Percentiles rank a stretch among this genome's conserved stretches.
These are phyloP conservation scores for Goniozus legneri DNA, from an alignment of 1,140 invertebrate species.

Conservation along the genomic window DNA sequence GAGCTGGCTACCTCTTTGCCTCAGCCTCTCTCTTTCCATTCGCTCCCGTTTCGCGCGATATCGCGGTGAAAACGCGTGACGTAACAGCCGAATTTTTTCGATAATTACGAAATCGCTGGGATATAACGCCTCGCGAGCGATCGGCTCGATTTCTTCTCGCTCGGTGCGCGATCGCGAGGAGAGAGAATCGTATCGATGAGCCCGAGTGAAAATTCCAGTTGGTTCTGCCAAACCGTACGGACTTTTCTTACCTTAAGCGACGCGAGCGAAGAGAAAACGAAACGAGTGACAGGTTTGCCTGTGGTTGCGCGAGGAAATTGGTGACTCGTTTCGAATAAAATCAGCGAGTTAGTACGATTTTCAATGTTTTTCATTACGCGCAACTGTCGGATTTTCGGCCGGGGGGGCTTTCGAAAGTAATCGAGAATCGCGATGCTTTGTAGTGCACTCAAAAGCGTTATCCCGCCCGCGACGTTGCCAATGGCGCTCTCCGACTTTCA, in stretches of 20 bases:
- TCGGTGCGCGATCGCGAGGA: not conserved
- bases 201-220: conserved; percentile 15
- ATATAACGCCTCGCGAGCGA: too few relatives aligned
- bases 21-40: too few relatives aligned
- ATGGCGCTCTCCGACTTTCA: conserved; percentile 45
- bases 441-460: not conserved
- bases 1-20: too few relatives aligned
- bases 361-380: too few relatives aligned
- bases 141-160: too few relatives aligned
- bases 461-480: conserved; percentile 15
- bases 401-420: not conserved
- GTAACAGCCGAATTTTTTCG: too few relatives aligned
- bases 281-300: conserved; percentile 12
- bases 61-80: too few relatives aligned
- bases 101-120: too few relatives aligned
- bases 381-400: not conserved
- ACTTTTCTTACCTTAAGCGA: conserved; percentile 8
- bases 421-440: not conserved
- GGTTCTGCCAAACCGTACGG: conserved; percentile 5
- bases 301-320: too few relatives aligned
- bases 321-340: too few relatives aligned
- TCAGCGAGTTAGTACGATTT: too few relatives aligned
- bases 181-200: not conserved
- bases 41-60: too few relatives aligned
- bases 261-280: conserved; percentile 29